Conservation (phyloP, 2,113 vertebrate species). For the Trichechus manatus region DNA sequence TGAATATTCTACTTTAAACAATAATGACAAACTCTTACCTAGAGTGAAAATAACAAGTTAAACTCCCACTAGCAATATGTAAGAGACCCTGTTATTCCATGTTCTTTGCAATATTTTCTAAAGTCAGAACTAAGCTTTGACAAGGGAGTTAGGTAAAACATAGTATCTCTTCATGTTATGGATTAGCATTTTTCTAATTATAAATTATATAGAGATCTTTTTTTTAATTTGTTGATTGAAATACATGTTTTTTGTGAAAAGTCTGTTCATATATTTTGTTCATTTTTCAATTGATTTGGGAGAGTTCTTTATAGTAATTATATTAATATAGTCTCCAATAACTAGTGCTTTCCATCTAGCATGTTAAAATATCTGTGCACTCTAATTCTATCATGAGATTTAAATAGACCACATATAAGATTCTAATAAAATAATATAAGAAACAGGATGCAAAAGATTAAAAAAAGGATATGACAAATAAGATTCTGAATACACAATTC, state of each 20-base stretch:
- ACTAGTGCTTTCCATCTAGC: neutral
- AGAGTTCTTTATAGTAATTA: neutral
- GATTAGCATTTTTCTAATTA: neutral
- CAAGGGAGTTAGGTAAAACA: neutral
- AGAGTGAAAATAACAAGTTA: neutral
- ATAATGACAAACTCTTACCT: neutral
- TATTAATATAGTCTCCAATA: neutral
- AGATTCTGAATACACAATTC: neutral
- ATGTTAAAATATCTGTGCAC: neutral
- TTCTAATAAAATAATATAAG: neutral
- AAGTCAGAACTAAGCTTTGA: neutral
- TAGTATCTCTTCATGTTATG: neutral
- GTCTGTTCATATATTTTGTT: neutral
- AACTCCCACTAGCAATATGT: neutral
- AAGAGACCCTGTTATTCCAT: neutral
- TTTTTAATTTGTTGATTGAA: neutral
- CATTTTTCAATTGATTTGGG: neutral
- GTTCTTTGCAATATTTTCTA: neutral
- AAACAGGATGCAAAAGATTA: neutral
- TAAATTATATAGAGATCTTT: neutral
- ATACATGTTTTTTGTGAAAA: neutral
- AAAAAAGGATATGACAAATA: neutral
- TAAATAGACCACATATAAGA: neutral
- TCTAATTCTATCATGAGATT: neutral
- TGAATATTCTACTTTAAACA: neutral